A percentile compares a stretch with the other conserved stretches of the same genome.
These are phyloP conservation scores for Gonioctena quinquepunctata DNA, from an alignment of 1,140 invertebrate genomes.

Conservation along the genomic window DNA sequence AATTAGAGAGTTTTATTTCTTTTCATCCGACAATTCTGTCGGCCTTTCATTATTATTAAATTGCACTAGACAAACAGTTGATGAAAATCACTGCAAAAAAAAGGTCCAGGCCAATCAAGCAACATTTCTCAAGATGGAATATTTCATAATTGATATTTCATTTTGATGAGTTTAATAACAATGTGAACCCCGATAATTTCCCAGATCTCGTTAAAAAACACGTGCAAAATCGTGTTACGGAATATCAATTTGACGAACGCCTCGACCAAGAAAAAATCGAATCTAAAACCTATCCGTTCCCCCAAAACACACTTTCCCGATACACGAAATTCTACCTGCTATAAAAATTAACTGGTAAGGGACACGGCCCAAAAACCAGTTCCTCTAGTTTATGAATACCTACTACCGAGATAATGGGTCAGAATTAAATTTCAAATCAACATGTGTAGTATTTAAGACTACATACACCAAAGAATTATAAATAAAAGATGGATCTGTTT, in stretches of 20 bases:
- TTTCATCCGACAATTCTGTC: too few species aligned
- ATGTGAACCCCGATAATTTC: too few species aligned
- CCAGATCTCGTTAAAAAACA: too few species aligned
- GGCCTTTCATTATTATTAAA: too few species aligned
- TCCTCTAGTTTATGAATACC: constrained; percentile 24
- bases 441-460: constrained; percentile 29
- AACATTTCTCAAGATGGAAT: too few species aligned
- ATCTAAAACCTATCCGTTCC: not conserved
- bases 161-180: too few species aligned
- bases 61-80: too few species aligned
- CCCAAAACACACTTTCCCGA: not conserved
- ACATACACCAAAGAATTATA: constrained; percentile 16
- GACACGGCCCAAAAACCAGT: constrained; percentile 19
- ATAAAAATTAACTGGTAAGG: constrained; percentile 16
- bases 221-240: too few species aligned
- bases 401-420: constrained; percentile 17
- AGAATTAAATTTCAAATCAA: constrained; percentile 29
- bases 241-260: not conserved
- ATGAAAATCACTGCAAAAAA: too few species aligned
- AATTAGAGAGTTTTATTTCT: too few species aligned
- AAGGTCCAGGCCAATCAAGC: too few species aligned
- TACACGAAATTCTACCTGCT: constrained; percentile 12
- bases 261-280: not conserved
- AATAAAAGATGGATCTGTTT: constrained; percentile 14
- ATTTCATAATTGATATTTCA: too few species aligned